Evolutionary conservation across 2,888 invertebrate genomes (phyloP).

Genomic region (Mellilla xanthometata): DNA sequence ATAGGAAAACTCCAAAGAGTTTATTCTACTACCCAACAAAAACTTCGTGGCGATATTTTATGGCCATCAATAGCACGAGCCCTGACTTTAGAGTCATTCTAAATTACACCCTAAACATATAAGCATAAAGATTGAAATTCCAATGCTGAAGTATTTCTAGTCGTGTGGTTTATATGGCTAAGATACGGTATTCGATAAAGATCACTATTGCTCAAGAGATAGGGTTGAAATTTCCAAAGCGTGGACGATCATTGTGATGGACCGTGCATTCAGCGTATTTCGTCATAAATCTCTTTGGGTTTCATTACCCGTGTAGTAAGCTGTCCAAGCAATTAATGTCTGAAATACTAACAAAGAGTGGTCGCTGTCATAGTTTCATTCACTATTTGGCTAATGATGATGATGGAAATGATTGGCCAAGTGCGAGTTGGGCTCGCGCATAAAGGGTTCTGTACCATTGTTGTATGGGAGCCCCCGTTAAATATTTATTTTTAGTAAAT

Average conservation of each 20-base stretch:
- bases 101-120: no score
- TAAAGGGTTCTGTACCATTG: no score
- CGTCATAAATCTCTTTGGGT: slow-evolving; percentile 14
- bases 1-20: neutral
- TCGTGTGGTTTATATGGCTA: neutral
- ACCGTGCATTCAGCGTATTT: slow-evolving; percentile 6
- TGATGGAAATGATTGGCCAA: no score
- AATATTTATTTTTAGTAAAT: no score
- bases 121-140: no score
- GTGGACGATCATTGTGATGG: slow-evolving; percentile 1
- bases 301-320: slow-evolving; percentile 15
- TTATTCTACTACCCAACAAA: neutral
- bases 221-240: neutral
- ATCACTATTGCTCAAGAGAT: neutral
- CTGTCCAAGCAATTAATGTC: slow-evolving; percentile 17
- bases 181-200: neutral
- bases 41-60: slow-evolving; percentile 4
- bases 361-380: no score
- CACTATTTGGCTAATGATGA: no score
- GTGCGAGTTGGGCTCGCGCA: no score
- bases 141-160: neutral
- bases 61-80: slow-evolving; percentile 1
- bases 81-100: neutral
- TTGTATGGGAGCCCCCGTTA: no score
- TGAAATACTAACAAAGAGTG: slow-evolving; percentile 1